These are phyloP conservation scores for Rynchops niger DNA, from an alignment of 2,113 vertebrate species.

Conservation along the genomic window DNA sequence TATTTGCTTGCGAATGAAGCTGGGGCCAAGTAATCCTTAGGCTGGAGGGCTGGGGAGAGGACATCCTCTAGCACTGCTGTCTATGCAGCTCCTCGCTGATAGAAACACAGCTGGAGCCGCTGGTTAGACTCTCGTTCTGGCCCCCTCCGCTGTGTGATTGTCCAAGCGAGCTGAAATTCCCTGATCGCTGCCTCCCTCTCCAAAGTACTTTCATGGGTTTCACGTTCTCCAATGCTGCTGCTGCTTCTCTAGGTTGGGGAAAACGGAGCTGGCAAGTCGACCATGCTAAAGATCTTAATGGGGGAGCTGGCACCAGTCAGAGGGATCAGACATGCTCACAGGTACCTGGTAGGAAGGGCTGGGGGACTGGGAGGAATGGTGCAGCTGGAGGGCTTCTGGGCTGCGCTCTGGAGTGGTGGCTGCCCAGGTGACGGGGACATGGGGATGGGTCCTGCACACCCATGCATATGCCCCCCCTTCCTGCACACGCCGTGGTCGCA, in stretches of 20 bases:
- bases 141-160: not conserved
- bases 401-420: not conserved
- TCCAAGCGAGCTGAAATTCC: not conserved
- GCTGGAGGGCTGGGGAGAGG: not conserved
- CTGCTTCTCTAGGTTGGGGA: slow-evolving; percentile 87
- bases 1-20: not conserved
- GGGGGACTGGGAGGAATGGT: not conserved
- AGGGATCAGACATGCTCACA: slow-evolving; percentile 91
- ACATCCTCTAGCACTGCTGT: not conserved
- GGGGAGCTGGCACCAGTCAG: slow-evolving; percentile 87
- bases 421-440: fast-evolving
- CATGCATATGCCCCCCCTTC: not conserved
- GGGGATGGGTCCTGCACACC: not conserved
- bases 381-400: not conserved
- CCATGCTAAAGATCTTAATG: slow-evolving; percentile 93
- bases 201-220: not conserved
- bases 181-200: not conserved
- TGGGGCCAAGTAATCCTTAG: not conserved
- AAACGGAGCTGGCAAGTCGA: slow-evolving; percentile 95
- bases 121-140: not conserved
- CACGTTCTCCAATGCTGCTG: not conserved
- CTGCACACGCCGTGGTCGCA: fast-evolving
- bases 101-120: not conserved
- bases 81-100: not conserved
- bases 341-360: slow-evolving; percentile 71